A percentile compares a stretch with the other conserved stretches of the same genome.
Evolutionary conservation across 1,140 invertebrate genomes (phyloP).

Genomic region (Caerostris extrusa): DNA sequence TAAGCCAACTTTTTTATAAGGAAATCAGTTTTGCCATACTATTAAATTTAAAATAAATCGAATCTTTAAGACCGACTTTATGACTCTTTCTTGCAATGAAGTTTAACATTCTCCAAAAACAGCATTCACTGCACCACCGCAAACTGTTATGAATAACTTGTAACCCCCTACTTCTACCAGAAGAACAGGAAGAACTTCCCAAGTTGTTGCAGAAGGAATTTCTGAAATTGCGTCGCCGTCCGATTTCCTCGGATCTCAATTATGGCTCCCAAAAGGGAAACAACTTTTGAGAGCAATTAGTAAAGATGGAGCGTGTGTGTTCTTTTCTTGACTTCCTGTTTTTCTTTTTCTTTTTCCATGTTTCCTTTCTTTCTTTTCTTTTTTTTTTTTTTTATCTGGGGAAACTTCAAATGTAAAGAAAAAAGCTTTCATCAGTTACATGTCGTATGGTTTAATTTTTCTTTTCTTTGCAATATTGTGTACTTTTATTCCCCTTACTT

Average conservation of each 20-base stretch:
- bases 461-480: not conserved
- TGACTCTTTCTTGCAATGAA: not conserved
- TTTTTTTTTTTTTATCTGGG: too few species aligned
- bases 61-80: too few species aligned
- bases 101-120: not conserved
- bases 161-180: not conserved
- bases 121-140: not conserved
- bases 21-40: too few species aligned
- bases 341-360: too few species aligned
- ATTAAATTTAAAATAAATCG: too few species aligned
- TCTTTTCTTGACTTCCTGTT: not conserved
- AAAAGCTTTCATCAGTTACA: conserved; percentile 51
- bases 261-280: conserved; percentile 50
- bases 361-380: too few species aligned
- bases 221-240: not conserved
- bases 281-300: conserved; percentile 58
- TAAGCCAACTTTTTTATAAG: too few species aligned
- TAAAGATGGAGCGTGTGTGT: conserved; percentile 37
- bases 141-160: not conserved
- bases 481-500: not conserved
- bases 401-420: conserved; percentile 17
- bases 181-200: not conserved
- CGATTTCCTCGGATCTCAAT: conserved; percentile 34
- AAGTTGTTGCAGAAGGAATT: not conserved
- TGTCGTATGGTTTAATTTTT: not conserved